Base-by-base conservation (phyloP, 2,888 invertebrate species). In the Sphaerophoria taeniata region DNA sequence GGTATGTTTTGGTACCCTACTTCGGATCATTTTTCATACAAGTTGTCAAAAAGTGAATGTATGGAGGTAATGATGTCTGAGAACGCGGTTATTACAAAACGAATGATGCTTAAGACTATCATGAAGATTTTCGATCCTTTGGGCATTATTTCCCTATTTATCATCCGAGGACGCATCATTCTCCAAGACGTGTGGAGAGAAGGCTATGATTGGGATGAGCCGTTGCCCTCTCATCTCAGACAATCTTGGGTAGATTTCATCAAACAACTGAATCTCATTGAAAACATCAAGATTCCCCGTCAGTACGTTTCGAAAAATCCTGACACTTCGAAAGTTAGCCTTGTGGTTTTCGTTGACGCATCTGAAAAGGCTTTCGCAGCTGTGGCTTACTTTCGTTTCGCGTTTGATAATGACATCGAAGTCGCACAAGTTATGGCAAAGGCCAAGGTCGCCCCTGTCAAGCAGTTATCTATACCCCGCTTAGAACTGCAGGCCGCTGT, bases 171-270 rank as follows among this genome's bases (percentile, higher is more conserved):
- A 24, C 24, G 24, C 24, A 24, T 24, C 24, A 24, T 24, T 24
- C 24, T 24, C 24, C 24, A 24, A 24, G 24, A 24, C 24, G 24
- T 61, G 6, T 72, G 72, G 51, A 36, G 71, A 0, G 60, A 72
- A 16, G 72, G 72, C 14, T 72, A 14, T 11, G 60, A 61, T 14
- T 61, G 60, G 60, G 60, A 72, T 43, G 60, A 72, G 36, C 60
- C 51, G 2, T 24, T 60, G 9, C 39, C 47, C 1, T 11, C 7
- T 3, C 24, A 31, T 58, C 14, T 70, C 33, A 70, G 34, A 33
- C 36, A 34, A 34, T 51, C 51, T 31, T 60, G 58, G 58, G 16
- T 60, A 39, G 7, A 51, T 0, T 58, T 58, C 58, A 51, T 72
- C 47, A 58, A 61, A 9, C 53, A 73, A n/a, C 16, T 53, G 11